Evolutionary conservation across 2,888 invertebrate species (phyloP).

Genomic region (Crocallis elinguaria): DNA sequence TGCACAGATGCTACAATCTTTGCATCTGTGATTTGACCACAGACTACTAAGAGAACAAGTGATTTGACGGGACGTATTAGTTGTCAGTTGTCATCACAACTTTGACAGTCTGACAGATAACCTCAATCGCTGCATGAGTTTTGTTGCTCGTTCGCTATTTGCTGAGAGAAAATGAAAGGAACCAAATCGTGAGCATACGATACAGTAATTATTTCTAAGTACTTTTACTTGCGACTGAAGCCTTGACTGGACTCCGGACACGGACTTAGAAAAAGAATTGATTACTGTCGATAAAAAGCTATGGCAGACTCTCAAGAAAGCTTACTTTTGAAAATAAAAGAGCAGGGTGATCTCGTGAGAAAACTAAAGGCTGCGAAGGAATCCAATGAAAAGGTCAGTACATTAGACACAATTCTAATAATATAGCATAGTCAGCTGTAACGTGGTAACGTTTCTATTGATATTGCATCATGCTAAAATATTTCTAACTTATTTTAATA

Average conservation of each 20-base stretch:
- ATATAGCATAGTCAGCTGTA: not conserved
- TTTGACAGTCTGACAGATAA: conserved; percentile 4
- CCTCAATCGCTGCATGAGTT: conserved; percentile 14
- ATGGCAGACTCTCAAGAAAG: conserved; percentile 72
- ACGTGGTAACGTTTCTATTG: not conserved
- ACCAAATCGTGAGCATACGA: conserved; percentile 52
- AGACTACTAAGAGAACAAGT: too few species aligned
- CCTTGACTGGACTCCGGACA: conserved; percentile 47
- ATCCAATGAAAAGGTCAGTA: conserved; percentile 89
- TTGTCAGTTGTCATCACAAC: too few species aligned
- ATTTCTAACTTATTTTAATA: conserved; percentile 36
- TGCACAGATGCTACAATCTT: too few species aligned
- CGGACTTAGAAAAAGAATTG: conserved; percentile 10
- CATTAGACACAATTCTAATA: not conserved
- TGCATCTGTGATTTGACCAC: too few species aligned
- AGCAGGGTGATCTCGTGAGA: conserved; percentile 92
- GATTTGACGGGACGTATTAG: too few species aligned
- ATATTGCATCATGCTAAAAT: conserved; percentile 49
- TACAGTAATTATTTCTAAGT: conserved; percentile 59
- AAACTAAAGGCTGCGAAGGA: conserved; percentile 93
- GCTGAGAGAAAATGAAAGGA: conserved; percentile 64
- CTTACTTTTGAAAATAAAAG: conserved; percentile 73
- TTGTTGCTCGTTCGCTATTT: conserved; percentile 31
- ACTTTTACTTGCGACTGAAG: conserved; percentile 57
- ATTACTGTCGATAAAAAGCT: conserved; percentile 23